A percentile compares a stretch with the other conserved stretches of the same genome.
Evolutionary conservation across 2,113 vertebrate genomes (phyloP).

Genomic region (Trogon melanurus): DNA sequence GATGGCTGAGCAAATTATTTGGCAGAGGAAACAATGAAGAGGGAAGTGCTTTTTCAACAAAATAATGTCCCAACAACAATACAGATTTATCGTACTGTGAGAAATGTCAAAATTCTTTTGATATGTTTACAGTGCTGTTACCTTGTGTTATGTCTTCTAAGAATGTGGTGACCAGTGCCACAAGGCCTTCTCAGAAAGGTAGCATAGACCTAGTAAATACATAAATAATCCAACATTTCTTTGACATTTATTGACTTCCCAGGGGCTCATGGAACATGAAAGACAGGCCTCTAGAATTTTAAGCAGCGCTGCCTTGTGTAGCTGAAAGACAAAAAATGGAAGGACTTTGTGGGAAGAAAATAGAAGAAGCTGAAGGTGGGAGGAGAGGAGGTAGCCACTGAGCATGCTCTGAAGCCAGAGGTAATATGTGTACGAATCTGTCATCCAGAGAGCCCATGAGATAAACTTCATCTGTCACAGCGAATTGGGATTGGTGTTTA

Average conservation of each 20-base stretch:
- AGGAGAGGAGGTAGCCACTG: background rate
- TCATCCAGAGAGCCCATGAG: background rate
- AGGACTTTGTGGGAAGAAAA: background rate
- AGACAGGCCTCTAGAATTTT: slow-evolving; percentile 48
- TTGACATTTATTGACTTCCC: slow-evolving; percentile 66
- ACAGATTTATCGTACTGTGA: background rate
- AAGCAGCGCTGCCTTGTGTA: slow-evolving; percentile 21
- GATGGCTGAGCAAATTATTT: background rate
- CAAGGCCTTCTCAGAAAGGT: slow-evolving; percentile 44
- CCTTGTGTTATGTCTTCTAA: slow-evolving; percentile 28
- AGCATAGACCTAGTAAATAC: slow-evolving; percentile 30
- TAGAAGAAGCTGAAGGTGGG: background rate
- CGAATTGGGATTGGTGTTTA: background rate
- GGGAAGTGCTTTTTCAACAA: background rate
- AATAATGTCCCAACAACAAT: background rate
- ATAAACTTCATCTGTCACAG: background rate
- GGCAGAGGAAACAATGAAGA: background rate
- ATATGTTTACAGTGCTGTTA: background rate
- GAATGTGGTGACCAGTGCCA: slow-evolving; percentile 47
- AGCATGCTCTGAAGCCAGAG: background rate
- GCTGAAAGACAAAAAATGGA: background rate
- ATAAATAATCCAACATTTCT: slow-evolving; percentile 62
- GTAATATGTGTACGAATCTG: background rate
- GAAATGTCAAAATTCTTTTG: background rate
- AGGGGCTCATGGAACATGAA: slow-evolving; percentile 30